Base-by-base conservation (phyloP, 1,140 invertebrate genomes). In the Tetramorium alpestre region DNA sequence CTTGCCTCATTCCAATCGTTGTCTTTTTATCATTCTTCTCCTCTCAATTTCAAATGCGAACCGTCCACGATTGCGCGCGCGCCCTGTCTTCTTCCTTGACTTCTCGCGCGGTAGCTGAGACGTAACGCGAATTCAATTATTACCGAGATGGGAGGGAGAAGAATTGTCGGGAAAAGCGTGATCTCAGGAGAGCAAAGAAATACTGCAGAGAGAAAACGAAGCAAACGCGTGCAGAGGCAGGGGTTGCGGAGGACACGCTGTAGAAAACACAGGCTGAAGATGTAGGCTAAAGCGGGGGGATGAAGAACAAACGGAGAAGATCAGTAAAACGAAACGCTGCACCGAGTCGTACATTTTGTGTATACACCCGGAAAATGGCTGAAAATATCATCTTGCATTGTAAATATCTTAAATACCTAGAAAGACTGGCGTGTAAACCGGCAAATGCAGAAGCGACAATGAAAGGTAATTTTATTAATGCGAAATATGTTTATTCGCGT, bases 41-140 rank as follows among this genome's bases (percentile, higher is more conserved):
- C n/a, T 49, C 81, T 47, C 64, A 78, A 89, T 86, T 88, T 91
- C 67, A 75, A 89, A 78, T 75, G 54, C 67, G 70, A 73, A 87
- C 75, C 64, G 65, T 82, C 69, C 51, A 54, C 67, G 38, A 58
- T 44, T 4, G 47, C 51, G 54, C 64, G 60, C 47, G n/a, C 25
- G 16, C 1, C 8, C 0, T 25, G n/a, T 25, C 58, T 49, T 62
- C 56, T 85, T 81, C 54, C 67, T 64, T 54, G 47, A 56, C 6
- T 82, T 64, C 67, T 86, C 65, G 64, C 47, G 38, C 54, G 25
- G 77, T 44, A 85, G 87, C 62, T 62, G 70, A 56, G 70, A 62
- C 60, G 70, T 91, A 88, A 91, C 69, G 88, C 89, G 87, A 91
- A 88, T 91, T 91, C 90, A 90, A 91, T 91, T 90, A 91, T 91